Percentiles rank a stretch among this genome's conserved stretches.
Conservation (phyloP, 2,888 invertebrate genomes). For the Bhutanitis thaidina region DNA sequence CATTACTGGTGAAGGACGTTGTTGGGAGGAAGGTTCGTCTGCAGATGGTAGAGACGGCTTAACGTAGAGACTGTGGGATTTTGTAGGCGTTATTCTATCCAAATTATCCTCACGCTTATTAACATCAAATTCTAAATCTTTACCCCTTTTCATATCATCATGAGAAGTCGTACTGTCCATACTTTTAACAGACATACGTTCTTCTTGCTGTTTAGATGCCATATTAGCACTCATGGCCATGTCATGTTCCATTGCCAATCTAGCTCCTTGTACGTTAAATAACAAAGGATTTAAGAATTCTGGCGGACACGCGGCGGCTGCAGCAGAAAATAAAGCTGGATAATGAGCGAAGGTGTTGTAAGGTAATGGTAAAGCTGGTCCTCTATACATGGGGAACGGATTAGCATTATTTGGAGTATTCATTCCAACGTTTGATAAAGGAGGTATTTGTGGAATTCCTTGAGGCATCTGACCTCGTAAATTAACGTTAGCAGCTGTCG, state of each 20-base stretch:
- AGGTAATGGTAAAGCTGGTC: conserved; percentile 81
- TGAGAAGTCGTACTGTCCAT: conserved; percentile 66
- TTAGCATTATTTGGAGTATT: conserved; percentile 68
- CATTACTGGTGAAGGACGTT: conserved; percentile 83
- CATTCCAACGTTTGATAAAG: conserved; percentile 66
- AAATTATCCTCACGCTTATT: conserved; percentile 49
- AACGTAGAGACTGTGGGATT: conserved; percentile 56
- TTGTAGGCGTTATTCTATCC: conserved; percentile 80
- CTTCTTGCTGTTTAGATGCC: conserved; percentile 70
- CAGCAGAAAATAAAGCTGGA: conserved; percentile 76
- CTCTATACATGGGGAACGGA: conserved; percentile 87
- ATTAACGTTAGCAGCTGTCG: conserved; percentile 71
- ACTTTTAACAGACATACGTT: conserved; percentile 68
- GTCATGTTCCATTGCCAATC: conserved; percentile 75
- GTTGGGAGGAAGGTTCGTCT: conserved; percentile 82
- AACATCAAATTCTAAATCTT: conserved; percentile 53
- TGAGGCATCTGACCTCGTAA: conserved; percentile 68
- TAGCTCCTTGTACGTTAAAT: conserved; percentile 80
- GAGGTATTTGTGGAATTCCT: conserved; percentile 60
- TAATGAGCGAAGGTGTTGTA: conserved; percentile 83
- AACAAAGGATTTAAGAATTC: conserved; percentile 83
- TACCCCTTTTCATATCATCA: conserved; percentile 60
- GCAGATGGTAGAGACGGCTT: conserved; percentile 84
- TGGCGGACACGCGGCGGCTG: conserved; percentile 76
- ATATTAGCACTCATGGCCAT: conserved; percentile 76